These are phyloP conservation scores for Colletes collaris DNA, from an alignment of 2,888 invertebrate species.

Conservation along the genomic window DNA sequence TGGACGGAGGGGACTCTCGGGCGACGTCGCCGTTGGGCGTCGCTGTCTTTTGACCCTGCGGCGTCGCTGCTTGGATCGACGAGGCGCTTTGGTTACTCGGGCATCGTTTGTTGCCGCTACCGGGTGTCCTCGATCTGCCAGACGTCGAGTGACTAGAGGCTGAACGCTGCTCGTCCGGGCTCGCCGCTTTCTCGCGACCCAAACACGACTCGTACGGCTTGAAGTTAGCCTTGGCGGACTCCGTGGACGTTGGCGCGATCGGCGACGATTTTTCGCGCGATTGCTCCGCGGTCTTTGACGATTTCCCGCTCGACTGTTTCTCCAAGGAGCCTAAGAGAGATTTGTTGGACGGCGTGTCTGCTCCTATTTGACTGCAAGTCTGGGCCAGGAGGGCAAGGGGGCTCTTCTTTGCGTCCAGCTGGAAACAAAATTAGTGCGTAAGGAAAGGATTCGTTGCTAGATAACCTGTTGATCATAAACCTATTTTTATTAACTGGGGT, in stretches of 20 bases:
- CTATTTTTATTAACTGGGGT: no score
- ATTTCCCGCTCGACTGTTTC: slow-evolving; percentile 86
- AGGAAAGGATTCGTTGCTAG: neutral
- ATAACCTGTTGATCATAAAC: no score
- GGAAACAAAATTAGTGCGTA: slow-evolving; percentile 79
- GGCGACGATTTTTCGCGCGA: slow-evolving; percentile 86
- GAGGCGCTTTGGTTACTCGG: slow-evolving; percentile 91
- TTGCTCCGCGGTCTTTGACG: slow-evolving; percentile 81
- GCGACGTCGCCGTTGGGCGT: slow-evolving; percentile 81
- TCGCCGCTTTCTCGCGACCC: slow-evolving; percentile 87
- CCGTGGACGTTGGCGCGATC: slow-evolving; percentile 34
- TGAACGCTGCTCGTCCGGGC: slow-evolving; percentile 87
- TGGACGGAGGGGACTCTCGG: slow-evolving; percentile 79
- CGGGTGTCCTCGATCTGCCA: slow-evolving; percentile 78
- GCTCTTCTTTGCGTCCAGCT: slow-evolving; percentile 99
- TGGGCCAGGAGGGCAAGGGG: slow-evolving; percentile 97
- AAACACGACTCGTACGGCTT: slow-evolving; percentile 91
- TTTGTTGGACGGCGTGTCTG: slow-evolving; percentile 91
- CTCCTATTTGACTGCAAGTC: slow-evolving; percentile 98
- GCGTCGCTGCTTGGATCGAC: slow-evolving; percentile 87
- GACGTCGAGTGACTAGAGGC: slow-evolving; percentile 80
- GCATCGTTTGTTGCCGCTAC: slow-evolving; percentile 84
- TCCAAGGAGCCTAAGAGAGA: slow-evolving; percentile 90
- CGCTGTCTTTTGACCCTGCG: slow-evolving; percentile 85
- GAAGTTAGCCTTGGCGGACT: slow-evolving; percentile 81